A percentile compares a stretch with the other conserved stretches of the same genome.
These are phyloP conservation scores for Decapterus maruadsi DNA, from an alignment of 2,797 vertebrate species.

Conservation along the genomic window DNA sequence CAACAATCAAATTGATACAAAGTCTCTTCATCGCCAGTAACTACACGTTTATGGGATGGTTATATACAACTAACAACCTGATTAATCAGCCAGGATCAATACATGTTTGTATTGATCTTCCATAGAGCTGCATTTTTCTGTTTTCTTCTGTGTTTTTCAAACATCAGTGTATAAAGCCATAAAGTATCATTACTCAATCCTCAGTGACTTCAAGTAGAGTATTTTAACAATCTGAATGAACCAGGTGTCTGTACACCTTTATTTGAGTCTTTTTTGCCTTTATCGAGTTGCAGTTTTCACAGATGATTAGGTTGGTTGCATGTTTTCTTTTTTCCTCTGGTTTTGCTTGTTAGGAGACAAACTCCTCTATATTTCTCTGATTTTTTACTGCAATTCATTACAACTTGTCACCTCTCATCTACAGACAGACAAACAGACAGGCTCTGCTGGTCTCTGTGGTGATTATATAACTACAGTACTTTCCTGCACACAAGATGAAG, in stretches of 20 bases:
- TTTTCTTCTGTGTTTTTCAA: neutral
- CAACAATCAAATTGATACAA: neutral
- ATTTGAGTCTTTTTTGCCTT: neutral
- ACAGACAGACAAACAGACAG: neutral
- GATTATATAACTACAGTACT: conserved; percentile 36
- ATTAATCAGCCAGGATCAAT: conserved; percentile 1
- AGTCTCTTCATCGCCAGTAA: neutral
- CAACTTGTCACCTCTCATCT: conserved; percentile 14
- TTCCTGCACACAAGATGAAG: conserved; percentile 9
- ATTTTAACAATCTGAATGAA: neutral
- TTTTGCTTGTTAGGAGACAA: neutral
- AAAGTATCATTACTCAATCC: neutral
- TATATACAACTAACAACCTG: too few relatives aligned
- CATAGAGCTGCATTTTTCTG: neutral
- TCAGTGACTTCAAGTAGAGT: neutral
- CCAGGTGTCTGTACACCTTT: neutral
- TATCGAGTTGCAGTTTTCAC: neutral
- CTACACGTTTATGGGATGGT: neutral
- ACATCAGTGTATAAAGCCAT: conserved; percentile 5
- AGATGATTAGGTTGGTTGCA: neutral
- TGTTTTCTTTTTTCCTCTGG: neutral
- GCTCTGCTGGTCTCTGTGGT: conserved; percentile 29
- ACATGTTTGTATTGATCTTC: neutral
- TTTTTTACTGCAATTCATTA: conserved; percentile 32
- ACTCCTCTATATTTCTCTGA: neutral